Evolutionary conservation across 1,140 invertebrate genomes (phyloP), one percentile per base, ranked within the genome.

Genomic region (Drosophila trapezifrons): DNA sequence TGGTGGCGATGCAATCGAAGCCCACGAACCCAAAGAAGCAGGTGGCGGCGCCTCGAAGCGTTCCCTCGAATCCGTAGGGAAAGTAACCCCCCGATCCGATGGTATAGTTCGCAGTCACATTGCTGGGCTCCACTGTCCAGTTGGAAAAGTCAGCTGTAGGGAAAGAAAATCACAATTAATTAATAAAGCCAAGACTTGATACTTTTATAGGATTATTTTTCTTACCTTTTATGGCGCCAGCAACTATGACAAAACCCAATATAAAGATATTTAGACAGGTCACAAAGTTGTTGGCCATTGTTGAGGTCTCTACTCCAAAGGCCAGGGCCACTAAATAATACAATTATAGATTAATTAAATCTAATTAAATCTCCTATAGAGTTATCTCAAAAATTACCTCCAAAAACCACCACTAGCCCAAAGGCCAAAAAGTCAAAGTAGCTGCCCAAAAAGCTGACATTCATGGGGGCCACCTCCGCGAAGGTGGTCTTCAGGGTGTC

Each of bases 11-110:
- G 67, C 97, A 97, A 90, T 99, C 97, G 91, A 98, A 99, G 18
- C 98, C 98, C 58, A 98, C 98, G 91, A 98, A 98, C 6, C 97
- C 97, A 89, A 98, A 98, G 92, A 98, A 99, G 92, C 97, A 98
- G 15, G 97, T 96, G n/a, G 97, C 97, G 1, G 97, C 97, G 1
- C 97, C 97, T 13, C 95, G 95, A 56, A 97, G 77, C 3, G 94
- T 93, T 1, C 95, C 96, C 59, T 92, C 91, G 40, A 95, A 92
- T 4, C 95, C 96, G 78, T 93, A 96, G 0, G 95, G 95, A 22
- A 95, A 93, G 84, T 95, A 96, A 0, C 95, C 95, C 0, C 95
- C 95, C 0, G 59, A 47, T 3, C 94, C 94, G 9, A 86, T 59
- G 1, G 76, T 76, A 0, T 29, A 52, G 32, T 78, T 76, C 0